A percentile compares a stretch with the other conserved stretches of the same genome.
These are phyloP conservation scores for Cnemophilus loriae DNA, from an alignment of 2,113 vertebrate genomes.

Conservation along the genomic window DNA sequence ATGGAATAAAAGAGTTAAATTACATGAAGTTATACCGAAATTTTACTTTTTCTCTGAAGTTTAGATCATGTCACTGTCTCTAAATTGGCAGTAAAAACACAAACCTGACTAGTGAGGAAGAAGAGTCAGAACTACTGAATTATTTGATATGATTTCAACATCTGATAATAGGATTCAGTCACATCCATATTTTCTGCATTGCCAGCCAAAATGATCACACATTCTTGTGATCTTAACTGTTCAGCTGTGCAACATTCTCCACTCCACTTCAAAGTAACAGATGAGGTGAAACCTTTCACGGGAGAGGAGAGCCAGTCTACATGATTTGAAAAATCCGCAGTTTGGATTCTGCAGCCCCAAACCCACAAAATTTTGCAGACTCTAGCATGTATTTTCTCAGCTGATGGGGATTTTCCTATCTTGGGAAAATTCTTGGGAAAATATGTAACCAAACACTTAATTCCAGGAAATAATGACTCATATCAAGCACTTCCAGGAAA, in stretches of 20 bases:
- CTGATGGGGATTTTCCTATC: background rate
- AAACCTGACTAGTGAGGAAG: background rate
- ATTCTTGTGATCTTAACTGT: background rate
- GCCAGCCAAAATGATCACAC: background rate
- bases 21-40: background rate
- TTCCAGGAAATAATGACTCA: background rate
- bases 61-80: background rate
- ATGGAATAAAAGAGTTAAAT: background rate
- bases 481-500: background rate
- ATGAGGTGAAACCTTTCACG: background rate
- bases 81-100: background rate
- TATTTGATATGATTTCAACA: background rate
- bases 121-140: background rate
- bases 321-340: background rate
- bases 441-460: background rate
- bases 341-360: background rate
- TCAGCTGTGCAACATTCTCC: background rate
- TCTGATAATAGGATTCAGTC: background rate
- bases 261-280: background rate
- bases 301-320: background rate
- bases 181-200: background rate
- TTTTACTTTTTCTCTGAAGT: background rate
- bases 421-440: background rate
- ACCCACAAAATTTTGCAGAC: background rate
- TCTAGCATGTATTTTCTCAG: background rate